Evolutionary conservation across 2,797 vertebrate genomes (phyloP).

Genomic region (Morus bassanus): DNA sequence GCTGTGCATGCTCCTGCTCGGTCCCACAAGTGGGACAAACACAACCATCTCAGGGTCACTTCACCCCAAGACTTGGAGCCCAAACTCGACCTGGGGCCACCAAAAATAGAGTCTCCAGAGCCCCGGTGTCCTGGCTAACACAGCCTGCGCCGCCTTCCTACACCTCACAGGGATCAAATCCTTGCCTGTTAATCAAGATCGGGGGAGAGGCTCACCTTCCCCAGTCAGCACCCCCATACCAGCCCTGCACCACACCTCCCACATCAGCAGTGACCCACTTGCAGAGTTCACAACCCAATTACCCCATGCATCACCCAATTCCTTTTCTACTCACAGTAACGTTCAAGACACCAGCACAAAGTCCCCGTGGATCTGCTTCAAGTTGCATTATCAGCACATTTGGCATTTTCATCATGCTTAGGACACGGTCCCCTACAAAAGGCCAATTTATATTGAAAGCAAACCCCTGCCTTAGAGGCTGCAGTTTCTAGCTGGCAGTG

Average conservation of each 20-base stretch:
- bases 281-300: not conserved
- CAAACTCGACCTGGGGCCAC: rapidly evolving
- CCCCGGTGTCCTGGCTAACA: not conserved
- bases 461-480: not conserved
- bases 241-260: not conserved
- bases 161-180: not conserved
- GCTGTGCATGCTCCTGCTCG: rapidly evolving
- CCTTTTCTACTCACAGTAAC: not conserved
- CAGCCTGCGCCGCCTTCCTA: rapidly evolving
- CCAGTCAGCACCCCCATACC: not conserved
- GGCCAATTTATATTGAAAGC: constrained; percentile 7
- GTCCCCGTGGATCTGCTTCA: not conserved
- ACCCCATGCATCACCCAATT: not conserved
- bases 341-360: not conserved
- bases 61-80: not conserved
- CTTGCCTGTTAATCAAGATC: not conserved
- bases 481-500: not conserved
- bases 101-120: not conserved
- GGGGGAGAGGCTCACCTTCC: not conserved
- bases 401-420: constrained; percentile 12
- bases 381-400: constrained; percentile 43
- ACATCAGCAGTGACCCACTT: rapidly evolving
- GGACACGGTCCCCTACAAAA: not conserved
- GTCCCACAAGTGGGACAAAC: not conserved
- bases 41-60: not conserved